These are phyloP conservation scores for Zaprionus lineosus DNA, from an alignment of 2,888 invertebrate genomes.

Conservation along the genomic window DNA sequence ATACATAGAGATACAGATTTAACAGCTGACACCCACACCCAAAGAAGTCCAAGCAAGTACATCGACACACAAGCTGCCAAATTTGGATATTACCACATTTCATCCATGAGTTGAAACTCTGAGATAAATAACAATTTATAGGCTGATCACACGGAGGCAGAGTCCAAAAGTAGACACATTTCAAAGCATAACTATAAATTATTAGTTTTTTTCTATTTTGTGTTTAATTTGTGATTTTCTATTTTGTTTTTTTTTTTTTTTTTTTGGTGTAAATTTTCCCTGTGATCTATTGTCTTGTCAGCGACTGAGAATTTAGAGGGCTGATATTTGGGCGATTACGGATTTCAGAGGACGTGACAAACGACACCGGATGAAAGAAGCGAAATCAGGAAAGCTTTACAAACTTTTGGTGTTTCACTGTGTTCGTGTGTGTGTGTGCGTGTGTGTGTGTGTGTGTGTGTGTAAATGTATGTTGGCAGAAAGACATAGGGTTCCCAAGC, in stretches of 20 bases:
- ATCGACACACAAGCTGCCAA: constrained; percentile 52
- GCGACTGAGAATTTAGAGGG: constrained; percentile 42
- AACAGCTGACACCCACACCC: constrained; percentile 25
- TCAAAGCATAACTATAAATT: constrained; percentile 63
- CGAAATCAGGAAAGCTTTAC: no score
- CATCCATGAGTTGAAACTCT: constrained; percentile 28
- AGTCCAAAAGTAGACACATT: constrained; percentile 34
- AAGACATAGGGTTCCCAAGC: constrained; percentile 41
- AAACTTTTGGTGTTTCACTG: no score
- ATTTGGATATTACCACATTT: constrained; percentile 60
- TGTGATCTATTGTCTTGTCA: constrained; percentile 40
- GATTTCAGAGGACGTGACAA: constrained; percentile 33
- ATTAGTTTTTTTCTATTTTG: constrained; percentile 25
- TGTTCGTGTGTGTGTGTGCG: no score
- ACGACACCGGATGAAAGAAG: constrained; percentile 23
- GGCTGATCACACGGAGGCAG: constrained; percentile 45
- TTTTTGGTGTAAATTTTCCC: no score
- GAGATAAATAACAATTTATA: constrained; percentile 59
- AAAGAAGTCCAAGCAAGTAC: constrained; percentile 14
- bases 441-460: no score
- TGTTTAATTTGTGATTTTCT: constrained; percentile 28
- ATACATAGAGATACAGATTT: constrained; percentile 36
- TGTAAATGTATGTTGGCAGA: constrained; percentile 18
- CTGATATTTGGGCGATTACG: constrained; percentile 16
- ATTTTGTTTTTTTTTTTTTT: constrained; percentile 15